Conservation (phyloP, 2,797 vertebrate species). For the Dicrostonyx torquatus region DNA sequence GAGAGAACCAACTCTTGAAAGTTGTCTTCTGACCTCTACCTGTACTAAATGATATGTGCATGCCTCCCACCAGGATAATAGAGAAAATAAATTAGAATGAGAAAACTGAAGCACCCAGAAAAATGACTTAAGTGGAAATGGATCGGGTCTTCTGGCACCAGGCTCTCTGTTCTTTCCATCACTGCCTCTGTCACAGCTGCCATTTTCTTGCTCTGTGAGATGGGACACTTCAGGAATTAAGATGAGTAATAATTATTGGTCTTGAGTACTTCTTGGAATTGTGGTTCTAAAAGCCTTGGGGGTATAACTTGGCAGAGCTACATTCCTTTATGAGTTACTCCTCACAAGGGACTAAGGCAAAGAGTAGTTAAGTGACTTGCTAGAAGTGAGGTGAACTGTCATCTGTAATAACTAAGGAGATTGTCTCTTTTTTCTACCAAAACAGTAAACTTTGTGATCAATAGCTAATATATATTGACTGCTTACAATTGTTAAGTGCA, state of each 20-base stretch:
- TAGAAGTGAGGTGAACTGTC: neutral
- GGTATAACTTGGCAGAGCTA: neutral
- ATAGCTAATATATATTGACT: neutral
- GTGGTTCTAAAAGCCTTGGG: neutral
- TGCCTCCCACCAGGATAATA: neutral
- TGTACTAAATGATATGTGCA: neutral
- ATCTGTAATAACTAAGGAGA: slow-evolving; percentile 41
- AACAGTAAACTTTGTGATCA: slow-evolving; percentile 34
- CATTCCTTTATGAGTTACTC: neutral
- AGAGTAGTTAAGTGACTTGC: neutral
- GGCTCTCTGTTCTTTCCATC: neutral
- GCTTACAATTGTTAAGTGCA: neutral
- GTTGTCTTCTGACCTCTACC: neutral
- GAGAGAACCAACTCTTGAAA: neutral
- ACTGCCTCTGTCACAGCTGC: neutral
- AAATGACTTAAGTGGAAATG: slow-evolving; percentile 28
- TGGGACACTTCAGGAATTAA: slow-evolving; percentile 26
- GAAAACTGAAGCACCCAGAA: neutral
- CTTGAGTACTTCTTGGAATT: slow-evolving; percentile 32
- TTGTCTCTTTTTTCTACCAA: slow-evolving; percentile 15
- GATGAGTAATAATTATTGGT: neutral
- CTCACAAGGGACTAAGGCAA: neutral
- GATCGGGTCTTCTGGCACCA: neutral
- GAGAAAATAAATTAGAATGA: neutral
- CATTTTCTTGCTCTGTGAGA: neutral